Percentiles rank a stretch among this genome's conserved stretches.
phyloP scores from a whole-genome alignment of 2,113 vertebrate genomes.

The Meleagris gallopavo region DNA sequence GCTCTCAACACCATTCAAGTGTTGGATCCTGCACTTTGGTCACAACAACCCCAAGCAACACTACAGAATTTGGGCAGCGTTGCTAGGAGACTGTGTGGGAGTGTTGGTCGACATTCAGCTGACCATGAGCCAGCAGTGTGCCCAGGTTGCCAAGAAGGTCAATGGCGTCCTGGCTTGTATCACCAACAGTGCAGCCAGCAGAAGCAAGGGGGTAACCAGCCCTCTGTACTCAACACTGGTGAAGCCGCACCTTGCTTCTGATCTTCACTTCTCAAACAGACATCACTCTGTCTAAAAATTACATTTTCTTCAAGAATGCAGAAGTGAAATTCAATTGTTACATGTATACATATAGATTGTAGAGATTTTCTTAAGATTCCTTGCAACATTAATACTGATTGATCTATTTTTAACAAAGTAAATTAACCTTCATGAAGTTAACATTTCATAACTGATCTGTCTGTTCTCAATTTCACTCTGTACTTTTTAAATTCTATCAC shows the following conservation, averaged over 20 bases:
- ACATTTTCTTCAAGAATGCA: background rate
- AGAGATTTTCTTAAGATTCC: background rate
- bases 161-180: too few relatives aligned
- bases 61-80: too few relatives aligned
- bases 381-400: background rate
- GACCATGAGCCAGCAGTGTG: too few relatives aligned
- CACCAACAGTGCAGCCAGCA: too few relatives aligned
- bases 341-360: background rate
- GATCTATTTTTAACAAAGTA: background rate
- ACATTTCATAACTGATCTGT: background rate
- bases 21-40: too few relatives aligned
- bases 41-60: too few relatives aligned
- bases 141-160: too few relatives aligned
- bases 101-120: too few relatives aligned
- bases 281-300: background rate
- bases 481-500: background rate
- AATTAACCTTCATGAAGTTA: constrained; percentile 9
- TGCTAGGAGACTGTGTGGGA: too few relatives aligned
- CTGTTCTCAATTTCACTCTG: background rate
- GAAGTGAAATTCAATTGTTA: background rate
- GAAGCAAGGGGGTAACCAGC: too few relatives aligned
- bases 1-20: too few relatives aligned
- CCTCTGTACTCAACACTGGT: too few relatives aligned
- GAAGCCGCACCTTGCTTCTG: background rate
- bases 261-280: background rate